Evolutionary conservation across 2,888 invertebrate genomes (phyloP).

Genomic region (Plusia festucae): DNA sequence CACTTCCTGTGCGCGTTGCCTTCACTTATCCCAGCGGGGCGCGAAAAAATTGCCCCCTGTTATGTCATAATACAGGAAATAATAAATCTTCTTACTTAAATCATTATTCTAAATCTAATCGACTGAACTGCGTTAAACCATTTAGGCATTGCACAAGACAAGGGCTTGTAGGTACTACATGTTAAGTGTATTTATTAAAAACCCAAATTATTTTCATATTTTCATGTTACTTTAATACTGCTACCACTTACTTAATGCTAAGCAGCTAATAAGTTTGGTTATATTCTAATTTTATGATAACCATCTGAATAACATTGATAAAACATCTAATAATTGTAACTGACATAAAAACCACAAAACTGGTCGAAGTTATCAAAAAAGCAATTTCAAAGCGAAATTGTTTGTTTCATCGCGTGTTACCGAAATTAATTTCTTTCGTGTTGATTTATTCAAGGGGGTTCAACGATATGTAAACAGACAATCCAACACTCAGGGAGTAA

Average conservation of each 20-base stretch:
- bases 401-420: slow-evolving; percentile 82
- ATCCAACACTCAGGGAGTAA: slow-evolving; percentile 7
- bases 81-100: slow-evolving; percentile 4
- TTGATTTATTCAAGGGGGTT: slow-evolving; percentile 71
- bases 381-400: slow-evolving; percentile 79
- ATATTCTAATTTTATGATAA: slow-evolving; percentile 67
- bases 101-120: background rate
- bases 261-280: slow-evolving; percentile 49
- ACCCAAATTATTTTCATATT: background rate
- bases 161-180: too few species aligned
- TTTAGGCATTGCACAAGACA: background rate
- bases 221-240: background rate
- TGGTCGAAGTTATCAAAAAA: slow-evolving; percentile 76
- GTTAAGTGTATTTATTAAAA: background rate
- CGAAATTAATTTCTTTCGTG: slow-evolving; percentile 82
- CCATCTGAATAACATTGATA: slow-evolving; percentile 71
- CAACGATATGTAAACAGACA: slow-evolving; percentile 16
- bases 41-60: slow-evolving; percentile 70
- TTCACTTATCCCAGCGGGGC: slow-evolving; percentile 87
- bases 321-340: slow-evolving; percentile 74
- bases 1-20: slow-evolving; percentile 82
- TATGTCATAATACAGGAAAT: slow-evolving; percentile 60
- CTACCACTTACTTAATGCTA: background rate
- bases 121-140: background rate
- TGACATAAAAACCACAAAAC: slow-evolving; percentile 77